Percentiles rank a stretch among this genome's conserved stretches.
These are phyloP conservation scores for Drosophila grimshawi DNA, from an alignment of 1,140 invertebrate genomes.

Conservation along the genomic window DNA sequence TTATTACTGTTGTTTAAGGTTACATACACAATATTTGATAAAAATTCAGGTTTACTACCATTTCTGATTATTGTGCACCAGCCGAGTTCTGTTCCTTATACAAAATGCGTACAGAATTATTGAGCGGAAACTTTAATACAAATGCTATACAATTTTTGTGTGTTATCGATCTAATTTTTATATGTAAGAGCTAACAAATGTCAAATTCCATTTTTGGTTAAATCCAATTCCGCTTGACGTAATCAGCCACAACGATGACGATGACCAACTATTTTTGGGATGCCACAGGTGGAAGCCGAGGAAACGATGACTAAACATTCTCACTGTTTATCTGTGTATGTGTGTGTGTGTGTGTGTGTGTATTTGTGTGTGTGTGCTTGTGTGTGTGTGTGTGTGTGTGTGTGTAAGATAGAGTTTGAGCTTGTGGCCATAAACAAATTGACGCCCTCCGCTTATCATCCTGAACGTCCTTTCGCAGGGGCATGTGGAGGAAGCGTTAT, in stretches of 20 bases:
- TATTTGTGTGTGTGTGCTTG: no score
- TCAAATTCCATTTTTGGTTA: background rate
- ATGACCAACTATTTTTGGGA: constrained; percentile 22
- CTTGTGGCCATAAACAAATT: constrained; percentile 44
- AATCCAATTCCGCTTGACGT: background rate
- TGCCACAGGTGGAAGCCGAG: constrained; percentile 40
- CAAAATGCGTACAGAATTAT: background rate
- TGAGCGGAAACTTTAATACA: background rate
- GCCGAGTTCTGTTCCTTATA: background rate
- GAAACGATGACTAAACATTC: background rate
- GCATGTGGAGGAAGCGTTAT: constrained; percentile 62
- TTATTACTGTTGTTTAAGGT: no score
- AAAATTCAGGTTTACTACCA: no score
- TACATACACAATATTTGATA: no score
- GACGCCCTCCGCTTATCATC: constrained; percentile 25
- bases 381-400: background rate
- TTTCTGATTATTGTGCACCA: no score
- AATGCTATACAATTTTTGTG: background rate
- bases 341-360: background rate
- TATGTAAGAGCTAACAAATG: background rate
- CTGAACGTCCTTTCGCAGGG: background rate
- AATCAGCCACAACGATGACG: constrained; percentile 4
- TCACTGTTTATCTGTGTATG: background rate
- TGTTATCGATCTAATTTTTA: background rate
- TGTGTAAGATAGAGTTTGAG: background rate